Evolutionary conservation across 2,888 invertebrate species (phyloP).

Genomic region (Operophtera brumata): DNA sequence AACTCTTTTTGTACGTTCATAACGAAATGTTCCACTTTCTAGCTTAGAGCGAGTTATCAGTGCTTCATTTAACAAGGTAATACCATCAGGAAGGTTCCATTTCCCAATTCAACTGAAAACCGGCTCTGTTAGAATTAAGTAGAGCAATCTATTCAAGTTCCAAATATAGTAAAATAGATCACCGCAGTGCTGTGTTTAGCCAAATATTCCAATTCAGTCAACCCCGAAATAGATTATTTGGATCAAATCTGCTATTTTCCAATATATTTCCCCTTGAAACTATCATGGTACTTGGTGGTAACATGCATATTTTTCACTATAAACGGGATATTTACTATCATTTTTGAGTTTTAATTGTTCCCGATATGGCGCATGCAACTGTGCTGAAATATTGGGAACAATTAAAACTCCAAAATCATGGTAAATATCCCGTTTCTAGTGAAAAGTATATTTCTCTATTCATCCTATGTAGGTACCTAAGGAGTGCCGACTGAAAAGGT

Average conservation of each 20-base stretch:
- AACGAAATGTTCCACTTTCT: background rate
- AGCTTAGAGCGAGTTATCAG: background rate
- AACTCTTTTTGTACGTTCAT: background rate
- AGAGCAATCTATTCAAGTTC: conserved; percentile 2
- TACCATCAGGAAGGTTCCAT: background rate
- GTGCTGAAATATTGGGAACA: too few species aligned
- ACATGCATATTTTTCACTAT: too few species aligned
- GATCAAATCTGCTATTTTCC: background rate
- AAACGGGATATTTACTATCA: too few species aligned
- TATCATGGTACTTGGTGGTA: too few species aligned
- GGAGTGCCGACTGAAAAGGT: too few species aligned
- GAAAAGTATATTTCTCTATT: too few species aligned
- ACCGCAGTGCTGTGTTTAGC: conserved; percentile 10
- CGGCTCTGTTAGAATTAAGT: background rate
- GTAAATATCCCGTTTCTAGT: too few species aligned
- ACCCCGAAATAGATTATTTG: conserved; percentile 9
- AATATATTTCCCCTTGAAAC: too few species aligned
- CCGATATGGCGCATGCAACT: too few species aligned
- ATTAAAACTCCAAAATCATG: too few species aligned
- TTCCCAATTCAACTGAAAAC: background rate
- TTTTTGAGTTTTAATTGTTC: too few species aligned
- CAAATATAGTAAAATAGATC: conserved; percentile 1
- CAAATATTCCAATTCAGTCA: conserved; percentile 1
- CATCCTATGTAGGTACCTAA: too few species aligned
- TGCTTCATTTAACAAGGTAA: background rate